Evolutionary conservation across 2,888 invertebrate species (phyloP).

Genomic region (Blastobasis adustella): DNA sequence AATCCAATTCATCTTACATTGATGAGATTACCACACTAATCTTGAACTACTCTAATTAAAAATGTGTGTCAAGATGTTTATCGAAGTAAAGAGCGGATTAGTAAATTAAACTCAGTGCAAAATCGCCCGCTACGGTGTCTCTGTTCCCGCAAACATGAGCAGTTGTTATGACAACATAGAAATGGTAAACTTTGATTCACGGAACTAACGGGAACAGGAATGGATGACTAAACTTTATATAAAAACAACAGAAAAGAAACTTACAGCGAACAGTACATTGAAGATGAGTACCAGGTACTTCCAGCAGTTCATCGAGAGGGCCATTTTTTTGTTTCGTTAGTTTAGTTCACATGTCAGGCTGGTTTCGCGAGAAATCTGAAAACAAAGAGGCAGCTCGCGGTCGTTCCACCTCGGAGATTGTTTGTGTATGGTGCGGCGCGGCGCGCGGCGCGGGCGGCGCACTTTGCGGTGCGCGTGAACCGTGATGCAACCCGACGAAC

Average conservation of each 20-base stretch:
- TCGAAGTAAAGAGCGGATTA: not conserved
- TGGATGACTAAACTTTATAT: slow-evolving; percentile 18
- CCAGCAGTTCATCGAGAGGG: slow-evolving; percentile 66
- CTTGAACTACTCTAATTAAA: slow-evolving; percentile 12
- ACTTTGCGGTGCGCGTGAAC: not conserved
- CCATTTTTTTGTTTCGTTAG: slow-evolving; percentile 40
- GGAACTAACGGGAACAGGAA: slow-evolving; percentile 22
- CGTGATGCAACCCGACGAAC: slow-evolving; percentile 39
- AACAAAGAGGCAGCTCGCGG: slow-evolving; percentile 56
- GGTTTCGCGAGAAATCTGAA: slow-evolving; percentile 51
- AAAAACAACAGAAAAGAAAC: slow-evolving; percentile 24
- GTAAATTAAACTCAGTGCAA: too few species aligned
- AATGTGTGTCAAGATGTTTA: slow-evolving; percentile 22
- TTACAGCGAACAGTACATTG: slow-evolving; percentile 66
- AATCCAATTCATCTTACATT: slow-evolving; percentile 23
- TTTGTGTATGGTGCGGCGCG: slow-evolving; percentile 37
- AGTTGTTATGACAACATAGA: slow-evolving; percentile 63
- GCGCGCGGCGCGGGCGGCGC: not conserved
- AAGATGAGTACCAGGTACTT: slow-evolving; percentile 67
- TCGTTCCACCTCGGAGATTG: slow-evolving; percentile 61
- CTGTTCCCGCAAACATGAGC: slow-evolving; percentile 4
- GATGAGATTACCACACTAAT: slow-evolving; percentile 17
- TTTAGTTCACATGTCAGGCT: slow-evolving; percentile 53
- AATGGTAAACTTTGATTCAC: slow-evolving; percentile 23
- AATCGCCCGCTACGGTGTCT: slow-evolving; percentile 1